Evolutionary conservation across 2,113 vertebrate species (phyloP), one percentile per base, ranked within the genome.

Genomic region (Bubo scandiacus): DNA sequence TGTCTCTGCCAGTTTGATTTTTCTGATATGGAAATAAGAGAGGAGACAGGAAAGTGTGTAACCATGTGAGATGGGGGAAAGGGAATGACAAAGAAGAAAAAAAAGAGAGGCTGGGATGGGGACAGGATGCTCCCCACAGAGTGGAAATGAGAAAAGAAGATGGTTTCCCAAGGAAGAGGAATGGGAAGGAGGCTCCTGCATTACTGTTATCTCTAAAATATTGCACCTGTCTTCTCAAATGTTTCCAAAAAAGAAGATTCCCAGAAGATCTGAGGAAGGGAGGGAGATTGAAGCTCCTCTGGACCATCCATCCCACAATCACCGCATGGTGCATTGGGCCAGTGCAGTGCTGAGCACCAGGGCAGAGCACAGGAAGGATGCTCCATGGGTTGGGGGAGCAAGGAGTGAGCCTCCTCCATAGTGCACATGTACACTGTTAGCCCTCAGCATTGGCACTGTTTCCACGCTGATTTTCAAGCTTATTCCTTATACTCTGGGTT

Each of bases 341-440:
- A 18, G 52, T 1, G 1, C 5, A 11, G n/a, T 2, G 17, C 22
- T 93, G 94, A 78, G 43, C n/a, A 36, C 45, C 13, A 14, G 40
- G 34, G 42, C 61, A 81, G 25, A 42, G 43, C 16, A 40, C 1
- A 4, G 42, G 59, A 79, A 93, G 38, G 38, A 38, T 26, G 27
- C 20, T 79, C 29, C 22, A 7, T 0, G 5, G 16, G 16, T 15
- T 1, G 1, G 42, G 42, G 9, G 20, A 40, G 54, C 1, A 4
- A 87, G 38, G 54, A 81, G 19, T 4, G 26, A 88, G 12, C 15
- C 20, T 84, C 27, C 42, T 74, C n/a, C 22, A 17, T 10, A 11
- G 15, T 17, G 63, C 59, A 34, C 3, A 5, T 5, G 51, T 40
- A 55, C 38, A 49, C n/a, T 34, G 54, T 5, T 19, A 67, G 14